Evolutionary conservation across 2,113 vertebrate species (phyloP).

Genomic region (Agelaius tricolor): DNA sequence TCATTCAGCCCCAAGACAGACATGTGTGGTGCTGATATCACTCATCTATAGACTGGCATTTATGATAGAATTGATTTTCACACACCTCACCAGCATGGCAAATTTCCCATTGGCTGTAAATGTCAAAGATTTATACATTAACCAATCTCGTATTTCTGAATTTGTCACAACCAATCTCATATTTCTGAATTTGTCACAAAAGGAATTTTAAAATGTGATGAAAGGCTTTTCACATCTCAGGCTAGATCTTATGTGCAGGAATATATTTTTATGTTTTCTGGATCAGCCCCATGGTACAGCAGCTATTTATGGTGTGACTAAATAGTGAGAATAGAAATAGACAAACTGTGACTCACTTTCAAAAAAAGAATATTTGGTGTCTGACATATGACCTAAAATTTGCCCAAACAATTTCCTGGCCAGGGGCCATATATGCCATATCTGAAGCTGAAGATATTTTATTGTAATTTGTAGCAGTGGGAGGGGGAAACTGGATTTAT

Average conservation of each 20-base stretch:
- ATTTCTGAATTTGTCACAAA: background rate
- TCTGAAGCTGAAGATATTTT: constrained; percentile 16
- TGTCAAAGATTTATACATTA: background rate
- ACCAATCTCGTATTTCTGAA: background rate
- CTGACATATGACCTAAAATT: constrained; percentile 6
- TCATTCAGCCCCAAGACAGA: background rate
- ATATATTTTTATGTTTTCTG: background rate
- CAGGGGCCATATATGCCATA: background rate
- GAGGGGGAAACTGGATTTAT: background rate
- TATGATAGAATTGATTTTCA: background rate
- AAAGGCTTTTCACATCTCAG: background rate
- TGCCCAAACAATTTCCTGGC: constrained; percentile 27
- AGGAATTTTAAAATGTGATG: background rate
- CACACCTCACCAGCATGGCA: background rate
- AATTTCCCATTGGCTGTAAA: background rate
- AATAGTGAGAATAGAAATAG: background rate
- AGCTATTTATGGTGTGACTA: background rate
- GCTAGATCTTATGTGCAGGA: background rate
- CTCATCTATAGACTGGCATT: background rate
- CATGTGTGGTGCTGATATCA: background rate
- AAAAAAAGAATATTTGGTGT: background rate
- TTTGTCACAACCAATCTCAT: background rate
- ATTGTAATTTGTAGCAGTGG: background rate
- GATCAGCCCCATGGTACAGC: background rate
- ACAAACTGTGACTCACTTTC: background rate